Base-by-base conservation (phyloP, 64 coral and sea anemone genomes). In the Actinia tenebrosa region DNA sequence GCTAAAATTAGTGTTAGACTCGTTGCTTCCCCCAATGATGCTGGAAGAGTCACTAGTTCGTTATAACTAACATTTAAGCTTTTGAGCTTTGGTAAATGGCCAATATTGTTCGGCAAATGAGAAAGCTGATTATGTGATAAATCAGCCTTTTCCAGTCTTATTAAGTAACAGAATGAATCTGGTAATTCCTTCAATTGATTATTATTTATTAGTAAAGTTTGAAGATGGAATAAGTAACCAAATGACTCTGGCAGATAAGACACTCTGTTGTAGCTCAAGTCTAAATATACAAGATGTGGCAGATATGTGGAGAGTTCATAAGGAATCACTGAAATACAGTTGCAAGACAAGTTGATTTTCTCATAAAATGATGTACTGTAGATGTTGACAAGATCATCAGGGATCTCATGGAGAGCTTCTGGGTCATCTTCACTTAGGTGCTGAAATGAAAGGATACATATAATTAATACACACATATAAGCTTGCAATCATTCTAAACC, bases 311-410 rank as follows among this genome's bases (percentile, higher is more conserved):
- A 83, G 60, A 98, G 91, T 78, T 98, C 93, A 69, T 86, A 85
- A 11, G 96, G 96, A 64, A 98, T 89, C 26, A 71, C 60, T 4
- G 90, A 71, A 22, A 98, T 92, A 37, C 90, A 92, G 82, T 98
- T 92, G 27, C 89, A 98, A 86, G 92, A 88, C 68, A 92, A 84
- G 79, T 95, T 91, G 22, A 98, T 68, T 87, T 87, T 95, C 64
- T 98, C 96, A 80, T 98, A 98, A 83, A 98, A 98, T 88, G 96
- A 95, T 4, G 91, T 78, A 59, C 60, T 93, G 88, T 87, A 92
- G 30, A 89, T 63, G 50, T 60, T 89, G 8, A 92, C 47, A 60
- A 96, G 78, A 16, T 96, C 94, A 10, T 90, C 19, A 62, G 94
- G 94, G 71, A 90, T 84, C 56, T 96, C 94, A 20, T 89, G 85